Conservation (phyloP, 2,797 vertebrate species). For the Botia kubotai region DNA sequence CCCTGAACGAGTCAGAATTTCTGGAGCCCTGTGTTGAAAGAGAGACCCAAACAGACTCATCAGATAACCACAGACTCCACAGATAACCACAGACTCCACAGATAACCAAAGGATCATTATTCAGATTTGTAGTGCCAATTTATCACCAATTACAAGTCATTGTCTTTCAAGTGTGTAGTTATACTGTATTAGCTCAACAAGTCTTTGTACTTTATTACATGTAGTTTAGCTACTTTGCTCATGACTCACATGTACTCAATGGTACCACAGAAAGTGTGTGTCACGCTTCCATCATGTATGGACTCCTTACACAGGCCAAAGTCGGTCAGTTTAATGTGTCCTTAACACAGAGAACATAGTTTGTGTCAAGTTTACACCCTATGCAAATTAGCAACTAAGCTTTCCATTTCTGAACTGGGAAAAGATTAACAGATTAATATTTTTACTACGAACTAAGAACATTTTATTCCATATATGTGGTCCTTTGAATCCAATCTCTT, state of each 20-base stretch:
- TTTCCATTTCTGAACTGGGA: slow-evolving; percentile 46
- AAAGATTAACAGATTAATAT: too few species aligned
- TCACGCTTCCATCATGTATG: slow-evolving; percentile 89
- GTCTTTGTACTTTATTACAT: slow-evolving; percentile 62
- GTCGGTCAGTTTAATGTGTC: slow-evolving; percentile 88
- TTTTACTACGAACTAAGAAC: too few species aligned
- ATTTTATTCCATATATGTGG: too few species aligned
- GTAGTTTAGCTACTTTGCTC: background rate
- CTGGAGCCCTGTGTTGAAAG: slow-evolving; percentile 85
- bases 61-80: background rate
- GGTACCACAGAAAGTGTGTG: slow-evolving; percentile 91
- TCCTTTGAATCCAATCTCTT: too few species aligned
- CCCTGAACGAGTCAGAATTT: slow-evolving; percentile 94
- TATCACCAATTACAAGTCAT: background rate
- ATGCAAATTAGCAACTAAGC: background rate
- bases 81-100: background rate
- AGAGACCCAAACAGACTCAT: background rate
- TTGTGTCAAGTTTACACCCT: background rate
- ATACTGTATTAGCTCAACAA: background rate
- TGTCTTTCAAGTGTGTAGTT: background rate
- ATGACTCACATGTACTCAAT: slow-evolving; percentile 88
- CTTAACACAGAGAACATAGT: background rate
- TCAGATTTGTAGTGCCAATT: background rate
- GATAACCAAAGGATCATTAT: background rate
- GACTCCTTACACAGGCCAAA: slow-evolving; percentile 92